A percentile compares a stretch with the other conserved stretches of the same genome.
Evolutionary conservation across 2,797 vertebrate genomes (phyloP).

Genomic region (Acanthornis magna): DNA sequence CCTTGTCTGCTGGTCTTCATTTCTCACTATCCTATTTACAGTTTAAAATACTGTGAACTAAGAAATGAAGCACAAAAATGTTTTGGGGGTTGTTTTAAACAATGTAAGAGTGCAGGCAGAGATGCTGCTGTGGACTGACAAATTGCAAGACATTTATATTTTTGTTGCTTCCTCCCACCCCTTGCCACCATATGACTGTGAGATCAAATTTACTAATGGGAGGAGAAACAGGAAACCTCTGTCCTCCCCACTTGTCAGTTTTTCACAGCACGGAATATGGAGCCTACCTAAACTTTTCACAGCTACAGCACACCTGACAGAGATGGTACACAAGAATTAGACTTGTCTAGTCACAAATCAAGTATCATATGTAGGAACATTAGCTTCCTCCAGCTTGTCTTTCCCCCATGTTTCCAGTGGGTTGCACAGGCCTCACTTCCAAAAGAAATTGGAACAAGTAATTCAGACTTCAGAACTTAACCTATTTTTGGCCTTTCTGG

Average conservation of each 20-base stretch:
- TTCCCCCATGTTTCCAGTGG: neutral
- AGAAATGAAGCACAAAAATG: neutral
- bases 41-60: neutral
- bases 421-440: neutral
- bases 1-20: neutral
- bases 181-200: neutral
- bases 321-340: neutral
- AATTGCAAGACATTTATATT: neutral
- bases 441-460: neutral
- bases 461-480: neutral
- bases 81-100: rapidly evolving
- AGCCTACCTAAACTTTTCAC: neutral
- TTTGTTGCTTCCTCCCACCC: neutral
- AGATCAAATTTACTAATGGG: neutral
- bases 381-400: neutral
- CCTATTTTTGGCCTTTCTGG: neutral
- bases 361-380: neutral
- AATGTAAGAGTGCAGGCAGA: neutral
- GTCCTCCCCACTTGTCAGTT: neutral
- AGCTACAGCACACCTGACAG: neutral
- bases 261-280: neutral
- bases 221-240: neutral
- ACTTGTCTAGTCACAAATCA: neutral
- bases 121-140: neutral
- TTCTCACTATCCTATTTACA: neutral